Base-by-base conservation (phyloP, 2,797 vertebrate species). In the Alectoris magna region DNA sequence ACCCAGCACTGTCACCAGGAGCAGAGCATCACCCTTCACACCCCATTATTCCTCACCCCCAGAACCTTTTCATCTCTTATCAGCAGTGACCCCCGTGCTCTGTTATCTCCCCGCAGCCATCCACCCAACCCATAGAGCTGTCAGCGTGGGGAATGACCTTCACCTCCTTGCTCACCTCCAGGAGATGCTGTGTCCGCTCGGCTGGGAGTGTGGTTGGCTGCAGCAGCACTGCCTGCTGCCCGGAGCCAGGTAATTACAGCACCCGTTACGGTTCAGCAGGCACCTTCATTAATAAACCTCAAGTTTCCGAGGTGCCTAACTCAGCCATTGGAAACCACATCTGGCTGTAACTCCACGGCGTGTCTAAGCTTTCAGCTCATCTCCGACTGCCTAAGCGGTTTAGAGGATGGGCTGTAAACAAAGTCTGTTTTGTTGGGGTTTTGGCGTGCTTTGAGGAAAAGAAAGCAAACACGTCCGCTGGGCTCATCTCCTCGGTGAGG, bases 231-330 rank as follows among this genome's bases (percentile, higher is more conserved):
- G 9, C 49, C 71, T 8, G 39, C 62, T 64, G 62, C 62, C 62
- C 18, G 27, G 62, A 64, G 62, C 62, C 38, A 39, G 87, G 87
- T 93, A 86, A 95, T 96, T 94, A 91, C 96, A 79, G 3, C 91
- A 91, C 92, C 62, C 11, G 87, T 86, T 95, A 70, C 19, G 95
- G 93, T 93, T 87, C 94, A 95, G 87, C 34, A 5, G 84, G 74
- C 87, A 79, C 89, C 87, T 88, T 92, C 93, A 94, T 94, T 93
- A 96, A 94, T 86, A 74, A 94, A 60, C 91, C 94, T 93, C 83
- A 21, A 85, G 83, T 92, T 95, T 92, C 95, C 92, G 93, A 93
- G 77, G 91, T 91, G 93, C 89, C 92, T 59, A 58, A 73, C 80
- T 89, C 27, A 3, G 92, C 92, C 60, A 46, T 56, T 64, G 3